These are phyloP conservation scores for Aphelenchoides besseyi DNA, from an alignment of 1,140 invertebrate genomes.

Conservation along the genomic window DNA sequence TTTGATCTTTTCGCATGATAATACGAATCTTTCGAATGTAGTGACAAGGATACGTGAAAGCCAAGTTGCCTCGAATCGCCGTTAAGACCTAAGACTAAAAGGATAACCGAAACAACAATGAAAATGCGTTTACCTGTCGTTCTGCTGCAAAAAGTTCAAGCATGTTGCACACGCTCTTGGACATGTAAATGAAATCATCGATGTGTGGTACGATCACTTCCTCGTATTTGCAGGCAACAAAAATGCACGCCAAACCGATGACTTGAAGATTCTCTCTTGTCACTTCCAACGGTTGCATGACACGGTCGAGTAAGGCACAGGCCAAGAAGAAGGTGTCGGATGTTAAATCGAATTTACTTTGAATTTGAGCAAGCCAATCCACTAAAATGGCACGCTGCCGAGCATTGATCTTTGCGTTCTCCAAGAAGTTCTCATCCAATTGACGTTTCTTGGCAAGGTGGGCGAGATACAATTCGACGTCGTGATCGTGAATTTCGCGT, in stretches of 20 bases:
- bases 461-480: conserved; percentile 20
- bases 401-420: conserved; percentile 24
- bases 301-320: conserved; percentile 74
- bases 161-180: background rate
- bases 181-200: conserved; percentile 63
- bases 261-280: conserved; percentile 21
- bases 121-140: conserved; percentile 9
- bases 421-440: conserved; percentile 13
- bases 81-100: conserved; percentile 21
- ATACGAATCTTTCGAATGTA: conserved; percentile 2
- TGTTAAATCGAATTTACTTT: conserved; percentile 69
- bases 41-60: conserved; percentile 21
- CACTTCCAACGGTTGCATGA: conserved; percentile 10
- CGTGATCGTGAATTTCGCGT: background rate
- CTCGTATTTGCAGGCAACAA: conserved; percentile 64
- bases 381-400: conserved; percentile 82
- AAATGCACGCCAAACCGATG: conserved; percentile 51
- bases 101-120: conserved; percentile 1
- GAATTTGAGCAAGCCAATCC: conserved; percentile 87
- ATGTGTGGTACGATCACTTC: conserved; percentile 65
- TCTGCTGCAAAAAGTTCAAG: conserved; percentile 8
- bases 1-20: background rate
- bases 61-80: conserved; percentile 10
- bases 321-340: conserved; percentile 77
- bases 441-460: background rate